Percentiles rank a stretch among this genome's conserved stretches.
Conservation (phyloP, 2,888 invertebrate species). For the Spisula solida region DNA sequence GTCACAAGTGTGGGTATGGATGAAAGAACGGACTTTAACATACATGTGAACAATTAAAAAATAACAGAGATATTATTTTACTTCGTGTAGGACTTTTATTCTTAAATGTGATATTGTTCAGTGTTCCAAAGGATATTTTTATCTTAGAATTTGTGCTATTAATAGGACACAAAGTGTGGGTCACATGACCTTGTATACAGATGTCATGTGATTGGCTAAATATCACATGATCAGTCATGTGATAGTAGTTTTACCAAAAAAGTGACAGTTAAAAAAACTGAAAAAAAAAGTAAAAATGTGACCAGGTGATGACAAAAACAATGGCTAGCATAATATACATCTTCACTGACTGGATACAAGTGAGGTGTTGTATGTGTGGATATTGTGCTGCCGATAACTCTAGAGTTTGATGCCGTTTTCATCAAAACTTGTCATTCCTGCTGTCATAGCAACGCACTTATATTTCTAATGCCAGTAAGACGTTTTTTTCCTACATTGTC, state of each 20-base stretch:
- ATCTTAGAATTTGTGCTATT: conserved; percentile 39
- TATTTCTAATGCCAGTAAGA: conserved; percentile 33
- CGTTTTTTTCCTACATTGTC: conserved; percentile 16
- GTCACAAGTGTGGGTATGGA: conserved; percentile 83
- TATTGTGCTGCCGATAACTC: conserved; percentile 12
- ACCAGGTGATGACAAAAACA: conserved; percentile 11
- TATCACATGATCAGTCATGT: conserved; percentile 10
- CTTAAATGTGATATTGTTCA: conserved; percentile 39
- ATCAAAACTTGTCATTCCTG: conserved; percentile 38
- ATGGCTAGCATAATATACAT: conserved; percentile 25
- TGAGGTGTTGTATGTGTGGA: conserved; percentile 19
- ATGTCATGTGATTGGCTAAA: conserved; percentile 17
- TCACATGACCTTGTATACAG: not conserved
- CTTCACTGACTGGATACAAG: conserved; percentile 11
- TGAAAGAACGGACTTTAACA: conserved; percentile 48
- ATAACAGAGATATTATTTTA: conserved; percentile 11
- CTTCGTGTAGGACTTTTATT: conserved; percentile 21
- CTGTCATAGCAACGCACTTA: conserved; percentile 13
- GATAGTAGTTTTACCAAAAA: conserved; percentile 4
- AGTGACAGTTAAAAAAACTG: not conserved
- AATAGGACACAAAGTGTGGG: conserved; percentile 26
- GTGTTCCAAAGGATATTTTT: conserved; percentile 31
- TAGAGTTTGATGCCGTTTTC: conserved; percentile 2
- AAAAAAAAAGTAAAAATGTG: conserved; percentile 27
- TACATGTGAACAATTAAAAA: conserved; percentile 42